Conservation (phyloP, 2,113 vertebrate genomes). For the Polypterus senegalus region DNA sequence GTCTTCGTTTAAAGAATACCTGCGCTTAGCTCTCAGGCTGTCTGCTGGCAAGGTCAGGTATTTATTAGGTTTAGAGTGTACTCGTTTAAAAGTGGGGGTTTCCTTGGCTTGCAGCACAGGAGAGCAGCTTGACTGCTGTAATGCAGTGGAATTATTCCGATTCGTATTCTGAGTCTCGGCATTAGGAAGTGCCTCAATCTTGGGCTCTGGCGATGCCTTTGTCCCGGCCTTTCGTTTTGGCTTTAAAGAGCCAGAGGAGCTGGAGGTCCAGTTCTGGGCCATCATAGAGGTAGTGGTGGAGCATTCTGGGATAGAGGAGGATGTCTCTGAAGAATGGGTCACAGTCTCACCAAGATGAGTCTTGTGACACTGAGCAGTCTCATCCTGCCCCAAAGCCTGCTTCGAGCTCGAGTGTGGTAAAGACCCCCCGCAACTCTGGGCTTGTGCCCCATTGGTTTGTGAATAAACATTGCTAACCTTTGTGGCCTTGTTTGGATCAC, state of each 20-base stretch:
- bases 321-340: constrained; percentile 53
- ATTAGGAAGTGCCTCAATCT: constrained; percentile 47
- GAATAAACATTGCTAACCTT: constrained; percentile 86
- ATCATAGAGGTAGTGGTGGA: constrained; percentile 66
- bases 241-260: constrained; percentile 59
- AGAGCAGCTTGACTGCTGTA: constrained; percentile 45
- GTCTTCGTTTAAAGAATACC: constrained; percentile 73
- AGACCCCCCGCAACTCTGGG: constrained; percentile 56
- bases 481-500: constrained; percentile 70
- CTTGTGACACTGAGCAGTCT: constrained; percentile 59
- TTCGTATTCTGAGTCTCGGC: constrained; percentile 82
- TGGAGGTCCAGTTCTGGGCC: constrained; percentile 71
- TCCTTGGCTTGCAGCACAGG: constrained; percentile 30
- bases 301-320: constrained; percentile 59
- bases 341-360: constrained; percentile 40
- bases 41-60: constrained; percentile 82
- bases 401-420: constrained; percentile 73
- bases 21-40: constrained; percentile 56
- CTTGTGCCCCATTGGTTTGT: constrained; percentile 82
- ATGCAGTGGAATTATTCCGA: constrained; percentile 86
- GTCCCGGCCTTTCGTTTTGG: constrained; percentile 71
- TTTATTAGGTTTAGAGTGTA: constrained; percentile 64
- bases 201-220: constrained; percentile 44
- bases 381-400: constrained; percentile 66
- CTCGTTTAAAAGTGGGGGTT: constrained; percentile 59